Evolutionary conservation across 2,888 invertebrate species (phyloP).

Genomic region (Sinodicranocentrus sp.): DNA sequence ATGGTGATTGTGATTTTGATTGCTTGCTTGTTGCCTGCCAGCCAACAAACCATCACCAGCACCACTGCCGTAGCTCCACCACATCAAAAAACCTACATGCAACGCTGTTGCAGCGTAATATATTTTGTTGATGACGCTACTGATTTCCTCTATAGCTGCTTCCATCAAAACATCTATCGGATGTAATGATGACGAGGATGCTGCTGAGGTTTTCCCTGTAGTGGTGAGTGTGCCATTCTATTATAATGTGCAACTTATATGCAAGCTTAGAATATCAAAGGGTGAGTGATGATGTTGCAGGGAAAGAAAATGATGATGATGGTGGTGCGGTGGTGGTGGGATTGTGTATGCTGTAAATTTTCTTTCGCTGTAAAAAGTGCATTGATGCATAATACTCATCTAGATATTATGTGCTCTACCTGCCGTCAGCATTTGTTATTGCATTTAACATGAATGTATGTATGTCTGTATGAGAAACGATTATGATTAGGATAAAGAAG

Average conservation of each 20-base stretch:
- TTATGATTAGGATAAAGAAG: conserved; percentile 66
- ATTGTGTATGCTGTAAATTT: conserved; percentile 19
- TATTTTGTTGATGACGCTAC: conserved; percentile 41
- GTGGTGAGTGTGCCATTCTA: too few relatives aligned
- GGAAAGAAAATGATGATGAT: conserved; percentile 39
- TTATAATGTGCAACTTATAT: neutral
- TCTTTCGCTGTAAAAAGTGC: conserved; percentile 42
- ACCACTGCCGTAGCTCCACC: conserved; percentile 7
- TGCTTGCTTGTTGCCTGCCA: conserved; percentile 63
- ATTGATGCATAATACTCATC: conserved; percentile 36
- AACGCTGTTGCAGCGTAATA: conserved; percentile 36
- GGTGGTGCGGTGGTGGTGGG: conserved; percentile 1
- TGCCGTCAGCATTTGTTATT: conserved; percentile 20
- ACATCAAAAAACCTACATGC: conserved; percentile 37
- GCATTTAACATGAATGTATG: conserved; percentile 16
- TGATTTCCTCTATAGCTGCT: conserved; percentile 34
- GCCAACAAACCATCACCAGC: conserved; percentile 52
- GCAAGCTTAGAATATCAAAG: neutral
- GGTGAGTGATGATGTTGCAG: conserved; percentile 41
- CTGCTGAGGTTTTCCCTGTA: conserved; percentile 9
- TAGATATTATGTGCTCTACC: conserved; percentile 9
- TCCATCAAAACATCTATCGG: conserved; percentile 14
- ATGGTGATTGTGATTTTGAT: conserved; percentile 66
- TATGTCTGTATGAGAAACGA: conserved; percentile 36
- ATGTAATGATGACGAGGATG: conserved; percentile 16